Evolutionary conservation across 2,797 vertebrate species (phyloP).

Genomic region (Tympanoctomys barrerae): DNA sequence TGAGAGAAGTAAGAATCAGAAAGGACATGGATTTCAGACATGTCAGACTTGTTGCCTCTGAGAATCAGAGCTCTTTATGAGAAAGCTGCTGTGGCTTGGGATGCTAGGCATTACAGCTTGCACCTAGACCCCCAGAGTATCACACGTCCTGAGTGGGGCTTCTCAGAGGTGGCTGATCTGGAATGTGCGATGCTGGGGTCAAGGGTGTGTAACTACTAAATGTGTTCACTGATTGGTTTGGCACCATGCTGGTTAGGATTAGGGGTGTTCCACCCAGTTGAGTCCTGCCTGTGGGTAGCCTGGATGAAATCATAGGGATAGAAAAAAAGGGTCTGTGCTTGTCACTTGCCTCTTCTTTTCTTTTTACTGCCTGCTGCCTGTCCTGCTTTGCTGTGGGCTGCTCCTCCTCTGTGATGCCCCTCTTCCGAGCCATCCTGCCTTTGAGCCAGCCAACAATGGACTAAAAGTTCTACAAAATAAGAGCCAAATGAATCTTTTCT

Average conservation of each 20-base stretch:
- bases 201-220: background rate
- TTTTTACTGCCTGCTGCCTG: background rate
- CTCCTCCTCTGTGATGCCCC: background rate
- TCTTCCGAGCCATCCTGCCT: background rate
- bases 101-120: background rate
- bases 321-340: background rate
- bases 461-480: background rate
- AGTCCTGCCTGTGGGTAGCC: background rate
- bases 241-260: background rate
- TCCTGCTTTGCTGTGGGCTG: background rate
- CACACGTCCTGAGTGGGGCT: background rate
- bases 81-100: background rate
- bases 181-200: background rate
- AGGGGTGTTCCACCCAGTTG: background rate
- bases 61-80: background rate
- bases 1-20: conserved; percentile 4
- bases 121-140: background rate
- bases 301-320: background rate
- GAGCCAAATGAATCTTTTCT: background rate
- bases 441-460: background rate
- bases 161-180: background rate
- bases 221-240: background rate
- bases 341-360: background rate
- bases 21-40: background rate
- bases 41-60: background rate